Conservation (phyloP, 2,888 invertebrate species). For the Lissonota sp. region DNA sequence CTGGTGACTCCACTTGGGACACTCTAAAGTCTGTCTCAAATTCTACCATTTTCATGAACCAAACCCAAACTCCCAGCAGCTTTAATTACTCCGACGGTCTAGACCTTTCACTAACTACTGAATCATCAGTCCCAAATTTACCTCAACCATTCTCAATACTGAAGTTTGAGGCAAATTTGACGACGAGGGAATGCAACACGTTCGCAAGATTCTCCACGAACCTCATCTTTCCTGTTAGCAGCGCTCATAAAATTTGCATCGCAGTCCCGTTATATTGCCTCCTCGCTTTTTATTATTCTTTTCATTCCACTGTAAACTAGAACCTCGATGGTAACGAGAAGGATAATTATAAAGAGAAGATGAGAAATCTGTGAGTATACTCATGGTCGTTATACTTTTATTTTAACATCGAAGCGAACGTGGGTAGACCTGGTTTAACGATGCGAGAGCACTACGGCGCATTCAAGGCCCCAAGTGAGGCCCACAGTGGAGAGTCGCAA, state of each 20-base stretch:
- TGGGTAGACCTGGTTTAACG: constrained; percentile 46
- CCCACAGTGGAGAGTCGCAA: constrained; percentile 34
- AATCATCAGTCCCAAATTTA: too few species aligned
- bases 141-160: too few species aligned
- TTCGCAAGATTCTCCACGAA: not conserved
- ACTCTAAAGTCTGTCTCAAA: too few species aligned
- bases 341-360: constrained; percentile 38
- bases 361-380: constrained; percentile 14
- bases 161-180: too few species aligned
- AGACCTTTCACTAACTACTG: too few species aligned
- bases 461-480: not conserved
- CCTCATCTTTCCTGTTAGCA: not conserved
- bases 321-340: constrained; percentile 4
- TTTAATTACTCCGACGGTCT: too few species aligned
- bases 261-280: constrained; percentile 8
- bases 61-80: too few species aligned
- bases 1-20: too few species aligned
- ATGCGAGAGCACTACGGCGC: constrained; percentile 11
- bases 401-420: constrained; percentile 23
- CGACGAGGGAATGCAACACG: too few species aligned
- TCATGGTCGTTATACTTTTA: constrained; percentile 40
- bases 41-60: too few species aligned
- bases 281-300: not conserved
- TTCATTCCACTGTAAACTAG: not conserved
- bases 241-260: constrained; percentile 24